phyloP scores from a whole-genome alignment of 2,888 invertebrate genomes.

The Trachelus troglodyta region DNA sequence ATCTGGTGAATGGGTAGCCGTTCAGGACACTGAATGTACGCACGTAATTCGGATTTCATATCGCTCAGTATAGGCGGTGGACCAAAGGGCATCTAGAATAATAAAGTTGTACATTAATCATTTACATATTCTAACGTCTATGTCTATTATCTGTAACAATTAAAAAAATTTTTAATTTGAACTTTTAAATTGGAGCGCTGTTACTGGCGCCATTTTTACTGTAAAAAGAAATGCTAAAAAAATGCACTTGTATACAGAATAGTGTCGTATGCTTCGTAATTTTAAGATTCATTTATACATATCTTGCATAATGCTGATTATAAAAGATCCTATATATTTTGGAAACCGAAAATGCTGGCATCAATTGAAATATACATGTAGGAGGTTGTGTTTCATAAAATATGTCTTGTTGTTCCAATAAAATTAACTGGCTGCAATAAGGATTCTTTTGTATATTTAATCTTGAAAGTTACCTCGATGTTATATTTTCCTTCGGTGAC shows the following conservation, averaged over 20 bases:
- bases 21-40: slow-evolving; percentile 77
- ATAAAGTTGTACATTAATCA: neutral
- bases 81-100: slow-evolving; percentile 62
- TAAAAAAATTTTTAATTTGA: neutral
- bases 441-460: neutral
- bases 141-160: neutral
- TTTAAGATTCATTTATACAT: neutral
- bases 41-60: slow-evolving; percentile 73
- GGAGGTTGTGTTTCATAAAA: neutral
- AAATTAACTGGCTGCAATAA: neutral
- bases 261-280: neutral
- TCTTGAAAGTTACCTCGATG: neutral
- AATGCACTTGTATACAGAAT: neutral
- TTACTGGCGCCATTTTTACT: neutral
- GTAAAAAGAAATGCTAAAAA: neutral
- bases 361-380: neutral
- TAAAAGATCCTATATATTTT: neutral
- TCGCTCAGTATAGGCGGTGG: slow-evolving; percentile 77
- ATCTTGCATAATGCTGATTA: neutral
- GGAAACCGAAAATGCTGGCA: neutral
- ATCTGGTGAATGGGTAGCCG: slow-evolving; percentile 79
- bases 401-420: neutral
- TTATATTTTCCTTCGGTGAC: neutral
- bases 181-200: neutral
- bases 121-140: neutral